Evolutionary conservation across 2,888 invertebrate genomes (phyloP).

Genomic region (Torymus aiolomorphi): DNA sequence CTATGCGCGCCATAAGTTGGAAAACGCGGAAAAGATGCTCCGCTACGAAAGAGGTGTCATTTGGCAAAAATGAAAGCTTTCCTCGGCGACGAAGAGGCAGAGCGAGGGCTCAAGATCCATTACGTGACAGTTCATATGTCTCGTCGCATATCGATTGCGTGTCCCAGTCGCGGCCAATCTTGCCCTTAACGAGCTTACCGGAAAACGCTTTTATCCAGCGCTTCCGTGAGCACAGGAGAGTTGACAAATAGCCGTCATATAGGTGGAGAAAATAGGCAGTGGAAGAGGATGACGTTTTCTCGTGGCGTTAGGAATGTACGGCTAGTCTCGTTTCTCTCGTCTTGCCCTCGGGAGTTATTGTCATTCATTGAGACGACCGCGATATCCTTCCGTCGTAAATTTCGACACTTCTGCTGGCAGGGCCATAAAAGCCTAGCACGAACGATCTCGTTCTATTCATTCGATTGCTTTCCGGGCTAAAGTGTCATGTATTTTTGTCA

Average conservation of each 20-base stretch:
- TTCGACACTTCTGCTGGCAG: neutral
- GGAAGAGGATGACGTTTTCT: neutral
- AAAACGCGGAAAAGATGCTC: too few species aligned
- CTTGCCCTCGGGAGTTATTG: constrained; percentile 30
- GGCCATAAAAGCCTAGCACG: too few species aligned
- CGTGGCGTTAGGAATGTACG: neutral
- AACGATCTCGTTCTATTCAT: too few species aligned
- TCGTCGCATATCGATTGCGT: constrained; percentile 49
- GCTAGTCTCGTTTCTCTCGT: neutral
- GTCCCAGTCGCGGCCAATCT: constrained; percentile 35
- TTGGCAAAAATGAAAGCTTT: constrained; percentile 29
- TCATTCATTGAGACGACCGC: constrained; percentile 44
- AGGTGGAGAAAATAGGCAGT: constrained; percentile 34
- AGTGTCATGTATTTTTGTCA: too few species aligned
- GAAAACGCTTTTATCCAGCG: constrained; percentile 56
- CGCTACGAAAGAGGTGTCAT: neutral
- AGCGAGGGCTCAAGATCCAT: constrained; percentile 33
- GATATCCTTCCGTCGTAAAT: constrained; percentile 40
- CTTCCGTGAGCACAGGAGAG: neutral
- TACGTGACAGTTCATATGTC: constrained; percentile 53
- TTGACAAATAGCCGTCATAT: constrained; percentile 53
- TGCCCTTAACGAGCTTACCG: constrained; percentile 55
- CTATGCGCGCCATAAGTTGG: too few species aligned
- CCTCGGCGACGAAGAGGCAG: neutral
- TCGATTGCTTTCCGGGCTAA: too few species aligned